Evolutionary conservation across 2,888 invertebrate species (phyloP).

Genomic region (Cybosia mesomella): DNA sequence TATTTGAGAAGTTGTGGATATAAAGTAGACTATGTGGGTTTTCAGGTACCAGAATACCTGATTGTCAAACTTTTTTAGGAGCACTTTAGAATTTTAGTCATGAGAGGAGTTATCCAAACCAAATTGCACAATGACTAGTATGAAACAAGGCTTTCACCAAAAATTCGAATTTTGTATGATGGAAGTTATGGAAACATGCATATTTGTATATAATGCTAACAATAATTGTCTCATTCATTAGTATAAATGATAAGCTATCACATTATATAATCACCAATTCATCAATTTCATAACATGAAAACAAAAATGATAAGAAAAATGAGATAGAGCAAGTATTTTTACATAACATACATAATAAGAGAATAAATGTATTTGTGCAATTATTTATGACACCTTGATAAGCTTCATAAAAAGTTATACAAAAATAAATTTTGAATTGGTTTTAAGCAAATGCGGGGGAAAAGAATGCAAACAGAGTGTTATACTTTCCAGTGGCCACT

Average conservation of each 20-base stretch:
- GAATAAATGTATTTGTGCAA: background rate
- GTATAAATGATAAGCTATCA: conserved; percentile 20
- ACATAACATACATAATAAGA: background rate
- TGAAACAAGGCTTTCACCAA: background rate
- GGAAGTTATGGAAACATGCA: background rate
- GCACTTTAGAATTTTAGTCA: background rate
- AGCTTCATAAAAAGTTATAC: background rate
- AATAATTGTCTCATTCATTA: conserved; percentile 1
- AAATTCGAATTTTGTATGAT: background rate
- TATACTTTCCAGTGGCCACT: no score
- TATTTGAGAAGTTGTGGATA: background rate
- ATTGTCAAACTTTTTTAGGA: no score
- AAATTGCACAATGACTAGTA: background rate
- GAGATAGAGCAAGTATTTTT: background rate
- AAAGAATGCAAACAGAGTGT: no score
- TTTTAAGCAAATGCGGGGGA: no score
- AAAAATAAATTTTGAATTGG: no score
- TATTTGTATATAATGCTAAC: background rate
- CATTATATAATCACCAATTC: conserved; percentile 27
- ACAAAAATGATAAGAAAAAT: conserved; percentile 15
- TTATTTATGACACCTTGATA: background rate
- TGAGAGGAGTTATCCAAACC: background rate
- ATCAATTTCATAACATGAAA: conserved; percentile 23
- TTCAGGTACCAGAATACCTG: no score
- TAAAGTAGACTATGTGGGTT: background rate